These are phyloP conservation scores for Clarias platycephalus DNA, from an alignment of 2,797 vertebrate genomes.

Conservation along the genomic window DNA sequence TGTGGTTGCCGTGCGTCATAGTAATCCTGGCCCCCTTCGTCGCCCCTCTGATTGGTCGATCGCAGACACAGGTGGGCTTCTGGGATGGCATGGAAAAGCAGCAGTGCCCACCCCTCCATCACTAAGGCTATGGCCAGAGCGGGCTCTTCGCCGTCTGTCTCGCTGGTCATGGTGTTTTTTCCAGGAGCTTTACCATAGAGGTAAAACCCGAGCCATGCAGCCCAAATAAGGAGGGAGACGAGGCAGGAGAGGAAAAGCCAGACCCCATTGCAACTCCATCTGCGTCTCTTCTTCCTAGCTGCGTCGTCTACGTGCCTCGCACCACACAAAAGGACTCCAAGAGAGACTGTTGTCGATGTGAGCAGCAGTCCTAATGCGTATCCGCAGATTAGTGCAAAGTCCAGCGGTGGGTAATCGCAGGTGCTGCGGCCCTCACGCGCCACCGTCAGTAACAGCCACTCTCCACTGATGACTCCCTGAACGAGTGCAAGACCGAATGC, in stretches of 20 bases:
- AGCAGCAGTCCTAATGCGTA: conserved; percentile 88
- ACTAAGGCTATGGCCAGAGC: conserved; percentile 89
- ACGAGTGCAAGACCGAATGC: conserved; percentile 85
- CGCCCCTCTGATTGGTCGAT: conserved; percentile 71
- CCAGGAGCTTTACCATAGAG: conserved; percentile 84
- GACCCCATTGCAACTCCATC: conserved; percentile 88
- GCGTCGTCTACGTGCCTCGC: conserved; percentile 67
- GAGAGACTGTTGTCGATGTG: conserved; percentile 78
- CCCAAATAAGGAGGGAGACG: conserved; percentile 89
- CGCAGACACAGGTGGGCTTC: conserved; percentile 89
- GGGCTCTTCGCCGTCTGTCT: conserved; percentile 83
- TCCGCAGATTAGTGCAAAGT: conserved; percentile 89
- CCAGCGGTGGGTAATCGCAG: conserved; percentile 90
- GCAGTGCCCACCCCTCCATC: conserved; percentile 91
- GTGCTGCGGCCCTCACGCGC: conserved; percentile 86
- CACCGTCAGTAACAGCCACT: conserved; percentile 92
- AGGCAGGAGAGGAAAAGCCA: conserved; percentile 88
- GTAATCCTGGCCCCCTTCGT: conserved; percentile 80
- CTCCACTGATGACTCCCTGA: conserved; percentile 89
- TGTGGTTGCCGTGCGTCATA: conserved; percentile 85
- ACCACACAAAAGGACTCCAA: conserved; percentile 88
- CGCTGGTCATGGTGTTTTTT: conserved; percentile 53
- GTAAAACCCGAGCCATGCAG: conserved; percentile 93
- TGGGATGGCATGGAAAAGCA: conserved; percentile 92
- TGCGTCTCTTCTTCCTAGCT: conserved; percentile 63